phyloP scores from a whole-genome alignment of 2,888 invertebrate genomes.

The Diplazon laetatorius region DNA sequence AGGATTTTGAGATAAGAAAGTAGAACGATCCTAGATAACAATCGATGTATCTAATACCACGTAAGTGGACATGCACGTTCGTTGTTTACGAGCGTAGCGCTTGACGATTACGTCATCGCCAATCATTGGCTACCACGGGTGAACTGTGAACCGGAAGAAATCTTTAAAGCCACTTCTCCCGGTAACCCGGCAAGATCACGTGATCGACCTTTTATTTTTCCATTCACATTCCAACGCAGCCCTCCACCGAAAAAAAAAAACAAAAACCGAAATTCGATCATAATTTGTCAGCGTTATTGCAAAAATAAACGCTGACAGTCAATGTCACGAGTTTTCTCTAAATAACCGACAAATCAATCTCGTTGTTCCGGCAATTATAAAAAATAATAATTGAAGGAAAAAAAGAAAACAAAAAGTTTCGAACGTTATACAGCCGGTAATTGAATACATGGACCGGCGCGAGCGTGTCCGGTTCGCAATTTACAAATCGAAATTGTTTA shows the following conservation, averaged over 20 bases:
- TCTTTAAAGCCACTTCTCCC: slow-evolving; percentile 32
- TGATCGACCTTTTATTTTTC: slow-evolving; percentile 1
- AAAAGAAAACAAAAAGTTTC: slow-evolving; percentile 1
- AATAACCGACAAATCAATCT: neutral
- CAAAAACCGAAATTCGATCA: neutral
- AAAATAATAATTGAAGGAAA: neutral
- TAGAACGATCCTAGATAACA: slow-evolving; percentile 32
- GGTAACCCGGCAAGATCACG: slow-evolving; percentile 8
- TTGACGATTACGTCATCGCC: slow-evolving; percentile 30
- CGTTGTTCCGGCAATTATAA: too few species aligned
- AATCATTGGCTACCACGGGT: slow-evolving; percentile 2
- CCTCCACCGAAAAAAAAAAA: neutral
- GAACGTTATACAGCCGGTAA: slow-evolving; percentile 1
- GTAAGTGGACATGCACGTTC: slow-evolving; percentile 5
- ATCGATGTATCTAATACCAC: slow-evolving; percentile 15
- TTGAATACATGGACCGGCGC: slow-evolving; percentile 2
- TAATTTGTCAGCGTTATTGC: neutral
- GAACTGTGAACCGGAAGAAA: slow-evolving; percentile 29
- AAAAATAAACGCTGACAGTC: neutral
- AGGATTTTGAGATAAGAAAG: neutral
- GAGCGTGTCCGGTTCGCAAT: slow-evolving; percentile 4
- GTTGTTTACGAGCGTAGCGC: slow-evolving; percentile 1
- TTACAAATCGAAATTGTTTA: neutral
- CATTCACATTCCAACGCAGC: slow-evolving; percentile 2
- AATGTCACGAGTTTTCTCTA: neutral